Evolutionary conservation across 1,140 invertebrate genomes (phyloP), one percentile per base, ranked within the genome.

Genomic region (Zelostemma sp.): DNA sequence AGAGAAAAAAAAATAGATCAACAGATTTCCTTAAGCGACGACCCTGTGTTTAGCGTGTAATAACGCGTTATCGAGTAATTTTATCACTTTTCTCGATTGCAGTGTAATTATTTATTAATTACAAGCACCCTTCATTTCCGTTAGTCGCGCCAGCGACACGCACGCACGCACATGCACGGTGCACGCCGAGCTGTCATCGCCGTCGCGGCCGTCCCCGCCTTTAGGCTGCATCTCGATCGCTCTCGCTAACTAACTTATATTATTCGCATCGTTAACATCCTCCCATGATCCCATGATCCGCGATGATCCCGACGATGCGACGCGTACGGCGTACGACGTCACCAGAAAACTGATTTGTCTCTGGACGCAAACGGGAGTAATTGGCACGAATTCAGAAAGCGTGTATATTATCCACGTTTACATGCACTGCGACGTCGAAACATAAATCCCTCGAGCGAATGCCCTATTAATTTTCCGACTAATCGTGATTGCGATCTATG

Each of bases 401-500:
- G n/a, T n/a, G n/a, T n/a, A 59, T 63, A 63, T 67, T 67, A 72
- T 66, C 45, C 63, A 12, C 43, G n/a, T 64, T 50, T 53, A 71
- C 48, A 64, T 21, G 46, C 14, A 68, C 50, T 62, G 64, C 63
- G 57, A 63, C 55, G 59, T 64, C 41, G 56, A 35, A 60, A 71
- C 75, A 81, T 79, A 79, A 80, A 80, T 80, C 77, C 72, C 72
- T 58, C 48, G 67, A 56, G 58, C 77, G 73, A 70, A 75, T 63
- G 73, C 73, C 76, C 78, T 81, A 80, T 80, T 80, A 80, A 80
- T 80, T 80, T 81, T 75, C 79, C 70, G 72, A 68, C 73, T 80
- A 81, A 81, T 81, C 80, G 75, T 74, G 79, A 81, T 81, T 76
- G 78, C 71, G 78, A 81, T 81, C 80, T 81, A 80, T 79, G 79